phyloP scores from a whole-genome alignment of 2,113 vertebrate species.

The Xerus inauris region DNA sequence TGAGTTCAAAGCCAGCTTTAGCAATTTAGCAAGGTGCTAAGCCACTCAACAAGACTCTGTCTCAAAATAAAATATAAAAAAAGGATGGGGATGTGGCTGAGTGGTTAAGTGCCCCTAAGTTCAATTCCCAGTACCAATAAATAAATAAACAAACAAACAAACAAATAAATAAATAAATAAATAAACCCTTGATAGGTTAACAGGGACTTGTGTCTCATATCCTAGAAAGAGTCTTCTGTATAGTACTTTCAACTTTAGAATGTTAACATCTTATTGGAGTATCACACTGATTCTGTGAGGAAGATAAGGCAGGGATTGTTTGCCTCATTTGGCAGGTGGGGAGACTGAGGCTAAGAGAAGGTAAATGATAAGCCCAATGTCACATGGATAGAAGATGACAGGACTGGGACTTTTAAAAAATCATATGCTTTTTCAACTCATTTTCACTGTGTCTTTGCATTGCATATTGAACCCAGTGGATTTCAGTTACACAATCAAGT shows the following conservation, averaged over 20 bases:
- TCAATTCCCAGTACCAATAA: no score
- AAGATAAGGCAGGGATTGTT: neutral
- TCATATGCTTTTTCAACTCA: neutral
- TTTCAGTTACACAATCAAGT: constrained; percentile 7
- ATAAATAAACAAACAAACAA: no score
- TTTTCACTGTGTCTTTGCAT: constrained; percentile 19
- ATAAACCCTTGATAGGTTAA: neutral
- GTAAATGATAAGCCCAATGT: neutral
- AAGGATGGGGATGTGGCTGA: no score
- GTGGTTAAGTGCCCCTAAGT: no score
- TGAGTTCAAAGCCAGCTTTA: no score
- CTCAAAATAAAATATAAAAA: no score
- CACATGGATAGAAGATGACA: constrained; percentile 29
- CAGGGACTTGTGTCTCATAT: neutral
- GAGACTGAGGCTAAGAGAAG: constrained; percentile 29
- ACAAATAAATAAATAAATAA: no score
- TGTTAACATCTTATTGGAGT: neutral
- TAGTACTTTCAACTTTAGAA: neutral
- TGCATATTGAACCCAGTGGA: neutral
- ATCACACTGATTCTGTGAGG: neutral
- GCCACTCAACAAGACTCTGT: no score
- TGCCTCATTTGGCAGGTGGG: neutral
- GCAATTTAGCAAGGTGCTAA: no score
- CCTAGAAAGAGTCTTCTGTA: neutral
- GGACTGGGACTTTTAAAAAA: neutral